phyloP scores from a whole-genome alignment of 2,888 invertebrate species.

The Bembecia ichneumoniformis region DNA sequence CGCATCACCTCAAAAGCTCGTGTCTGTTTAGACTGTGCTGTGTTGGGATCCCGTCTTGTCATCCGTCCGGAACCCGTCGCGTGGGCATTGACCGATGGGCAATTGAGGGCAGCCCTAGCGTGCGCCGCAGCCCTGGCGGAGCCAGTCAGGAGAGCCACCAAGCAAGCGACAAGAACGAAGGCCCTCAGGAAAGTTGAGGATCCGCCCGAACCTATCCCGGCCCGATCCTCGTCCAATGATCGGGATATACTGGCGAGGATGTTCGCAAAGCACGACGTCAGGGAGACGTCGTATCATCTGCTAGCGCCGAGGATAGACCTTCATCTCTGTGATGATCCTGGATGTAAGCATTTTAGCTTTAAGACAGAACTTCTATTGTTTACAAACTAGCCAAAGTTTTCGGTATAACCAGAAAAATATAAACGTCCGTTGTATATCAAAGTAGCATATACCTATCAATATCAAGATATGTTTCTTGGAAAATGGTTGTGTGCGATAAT shows the following conservation, averaged over 20 bases:
- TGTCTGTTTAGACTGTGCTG: conserved; percentile 83
- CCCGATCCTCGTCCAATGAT: conserved; percentile 37
- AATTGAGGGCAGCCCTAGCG: conserved; percentile 92
- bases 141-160: conserved; percentile 84
- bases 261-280: conserved; percentile 92
- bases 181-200: conserved; percentile 81
- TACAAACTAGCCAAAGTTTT: too few species aligned
- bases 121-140: conserved; percentile 89
- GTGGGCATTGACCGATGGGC: conserved; percentile 97
- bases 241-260: conserved; percentile 71
- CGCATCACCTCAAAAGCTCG: too few species aligned
- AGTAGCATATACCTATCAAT: too few species aligned
- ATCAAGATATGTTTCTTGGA: too few species aligned
- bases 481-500: too few species aligned
- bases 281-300: conserved; percentile 98
- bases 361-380: too few species aligned
- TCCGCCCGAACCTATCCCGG: conserved; percentile 47
- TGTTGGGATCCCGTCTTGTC: conserved; percentile 91
- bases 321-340: conserved; percentile 96
- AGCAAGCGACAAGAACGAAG: conserved; percentile 84
- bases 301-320: conserved; percentile 93
- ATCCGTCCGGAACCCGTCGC: conserved; percentile 95
- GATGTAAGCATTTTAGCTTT: conserved; percentile 70
- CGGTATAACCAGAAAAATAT: too few species aligned
- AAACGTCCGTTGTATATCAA: too few species aligned